Percentiles rank a stretch among this genome's conserved stretches.
Evolutionary conservation across 92 coral and sea anemone genomes (phyloP).

Genomic region (Muricea muricata): DNA sequence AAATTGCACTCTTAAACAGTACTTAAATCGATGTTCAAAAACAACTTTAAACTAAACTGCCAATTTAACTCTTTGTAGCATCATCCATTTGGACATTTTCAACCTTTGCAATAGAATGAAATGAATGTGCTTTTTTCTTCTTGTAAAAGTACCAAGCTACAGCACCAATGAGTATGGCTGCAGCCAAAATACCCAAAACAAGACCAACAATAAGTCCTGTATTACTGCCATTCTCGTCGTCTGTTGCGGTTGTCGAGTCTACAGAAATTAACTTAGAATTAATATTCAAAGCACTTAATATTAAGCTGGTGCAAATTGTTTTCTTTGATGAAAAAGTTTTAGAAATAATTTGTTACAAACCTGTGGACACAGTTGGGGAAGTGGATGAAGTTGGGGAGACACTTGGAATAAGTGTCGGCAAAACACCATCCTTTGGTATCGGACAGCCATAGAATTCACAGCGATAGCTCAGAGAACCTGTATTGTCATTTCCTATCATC

Average conservation of each 20-base stretch:
- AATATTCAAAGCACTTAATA: too few relatives aligned
- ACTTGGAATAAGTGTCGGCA: background rate
- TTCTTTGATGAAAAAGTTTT: too few relatives aligned
- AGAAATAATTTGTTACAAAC: too few relatives aligned
- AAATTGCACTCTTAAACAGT: too few relatives aligned
- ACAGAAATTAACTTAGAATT: too few relatives aligned
- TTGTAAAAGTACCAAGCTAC: background rate
- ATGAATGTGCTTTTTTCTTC: background rate
- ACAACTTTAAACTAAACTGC: too few relatives aligned
- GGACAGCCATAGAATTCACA: slow-evolving; percentile 46
- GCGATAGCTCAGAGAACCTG: slow-evolving; percentile 21
- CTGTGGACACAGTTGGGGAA: too few relatives aligned
- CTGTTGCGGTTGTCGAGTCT: too few relatives aligned
- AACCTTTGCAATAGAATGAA: background rate
- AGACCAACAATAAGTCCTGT: background rate
- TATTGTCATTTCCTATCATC: background rate
- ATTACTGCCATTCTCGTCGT: background rate
- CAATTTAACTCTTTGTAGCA: too few relatives aligned
- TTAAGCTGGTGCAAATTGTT: too few relatives aligned
- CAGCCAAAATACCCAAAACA: background rate
- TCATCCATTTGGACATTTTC: too few relatives aligned
- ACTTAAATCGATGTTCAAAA: too few relatives aligned
- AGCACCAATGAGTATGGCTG: background rate
- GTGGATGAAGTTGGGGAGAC: background rate
- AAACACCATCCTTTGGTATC: background rate